These are phyloP conservation scores for Lacerta viridis DNA, from an alignment of 2,797 vertebrate species.

Conservation along the genomic window DNA sequence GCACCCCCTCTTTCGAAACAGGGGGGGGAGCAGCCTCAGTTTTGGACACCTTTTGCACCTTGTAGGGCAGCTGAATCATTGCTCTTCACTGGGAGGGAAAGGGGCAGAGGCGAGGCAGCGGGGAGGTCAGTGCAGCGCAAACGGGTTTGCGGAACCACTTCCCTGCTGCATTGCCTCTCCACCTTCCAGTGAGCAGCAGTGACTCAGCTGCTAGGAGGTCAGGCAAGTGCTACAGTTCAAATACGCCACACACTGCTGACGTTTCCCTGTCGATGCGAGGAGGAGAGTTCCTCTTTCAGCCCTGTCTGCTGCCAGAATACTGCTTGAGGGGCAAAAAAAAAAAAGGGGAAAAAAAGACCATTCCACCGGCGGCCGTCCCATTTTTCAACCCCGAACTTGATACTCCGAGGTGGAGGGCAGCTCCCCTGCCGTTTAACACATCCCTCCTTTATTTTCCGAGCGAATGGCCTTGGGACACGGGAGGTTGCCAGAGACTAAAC, in stretches of 20 bases:
- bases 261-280: background rate
- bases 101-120: too few relatives aligned
- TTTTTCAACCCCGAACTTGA: too few relatives aligned
- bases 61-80: too few relatives aligned
- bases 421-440: conserved; percentile 18
- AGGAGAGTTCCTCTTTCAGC: background rate
- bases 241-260: background rate
- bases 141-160: too few relatives aligned
- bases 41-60: background rate
- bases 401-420: background rate
- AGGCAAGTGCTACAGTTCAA: too few relatives aligned
- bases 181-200: too few relatives aligned
- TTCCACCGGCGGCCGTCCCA: background rate
- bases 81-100: too few relatives aligned
- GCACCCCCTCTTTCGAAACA: background rate
- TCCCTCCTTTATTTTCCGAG: conserved; percentile 34
- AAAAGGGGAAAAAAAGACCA: too few relatives aligned
- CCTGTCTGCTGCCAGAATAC: too few relatives aligned
- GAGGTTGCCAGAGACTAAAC: conserved; percentile 52
- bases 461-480: conserved; percentile 47
- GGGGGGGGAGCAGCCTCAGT: background rate
- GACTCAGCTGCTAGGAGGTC: too few relatives aligned
- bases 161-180: too few relatives aligned
- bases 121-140: too few relatives aligned
- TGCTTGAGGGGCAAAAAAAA: background rate